Conservation (phyloP, 2,888 invertebrate genomes). For the Octonoba sinensis region DNA sequence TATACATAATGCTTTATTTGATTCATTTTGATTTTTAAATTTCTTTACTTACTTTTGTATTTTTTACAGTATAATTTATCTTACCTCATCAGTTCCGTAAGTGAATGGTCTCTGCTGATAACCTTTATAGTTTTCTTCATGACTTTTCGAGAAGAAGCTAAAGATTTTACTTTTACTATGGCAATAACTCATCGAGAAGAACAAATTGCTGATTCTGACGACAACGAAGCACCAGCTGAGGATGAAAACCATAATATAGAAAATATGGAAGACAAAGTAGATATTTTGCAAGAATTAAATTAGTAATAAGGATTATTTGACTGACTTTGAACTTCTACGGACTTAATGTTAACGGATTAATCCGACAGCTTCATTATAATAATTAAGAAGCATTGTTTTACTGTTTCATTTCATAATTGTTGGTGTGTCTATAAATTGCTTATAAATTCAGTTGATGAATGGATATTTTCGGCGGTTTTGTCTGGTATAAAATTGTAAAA, state of each 20-base stretch:
- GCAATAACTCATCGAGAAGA: constrained; percentile 18
- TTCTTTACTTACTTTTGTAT: background rate
- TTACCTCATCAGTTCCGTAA: constrained; percentile 31
- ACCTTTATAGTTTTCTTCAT: constrained; percentile 43
- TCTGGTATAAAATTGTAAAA: too few species aligned
- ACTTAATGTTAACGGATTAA: too few species aligned
- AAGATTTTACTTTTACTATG: constrained; percentile 37
- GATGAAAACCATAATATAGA: constrained; percentile 23
- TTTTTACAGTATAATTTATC: constrained; percentile 37
- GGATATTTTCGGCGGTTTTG: too few species aligned
- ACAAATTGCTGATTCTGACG: background rate
- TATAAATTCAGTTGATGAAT: too few species aligned
- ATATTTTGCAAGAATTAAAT: constrained; percentile 4
- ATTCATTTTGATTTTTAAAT: too few species aligned
- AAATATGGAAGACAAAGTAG: background rate
- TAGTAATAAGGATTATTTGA: background rate
- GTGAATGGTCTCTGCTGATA: constrained; percentile 45
- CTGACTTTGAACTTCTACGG: too few species aligned
- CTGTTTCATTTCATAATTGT: too few species aligned
- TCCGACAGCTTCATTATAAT: too few species aligned
- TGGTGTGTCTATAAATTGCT: too few species aligned
- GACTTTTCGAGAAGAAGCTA: constrained; percentile 42
- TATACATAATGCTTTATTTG: too few species aligned
- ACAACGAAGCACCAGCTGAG: background rate
- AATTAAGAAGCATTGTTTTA: too few species aligned